Evolutionary conservation across 1,140 invertebrate genomes (phyloP).

Genomic region (Matsumurasca onukii): DNA sequence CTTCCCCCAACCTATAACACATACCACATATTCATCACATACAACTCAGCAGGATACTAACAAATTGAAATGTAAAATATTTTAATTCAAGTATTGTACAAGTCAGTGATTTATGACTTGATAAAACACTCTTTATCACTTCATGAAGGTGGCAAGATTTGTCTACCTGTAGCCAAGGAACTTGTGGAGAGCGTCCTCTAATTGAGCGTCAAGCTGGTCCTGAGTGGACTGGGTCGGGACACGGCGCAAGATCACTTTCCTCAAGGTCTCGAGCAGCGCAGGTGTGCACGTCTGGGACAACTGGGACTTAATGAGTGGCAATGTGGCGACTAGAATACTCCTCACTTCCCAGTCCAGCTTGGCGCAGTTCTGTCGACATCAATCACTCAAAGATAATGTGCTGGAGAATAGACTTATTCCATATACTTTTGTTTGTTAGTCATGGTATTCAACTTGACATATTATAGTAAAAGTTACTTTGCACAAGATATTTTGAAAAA

Average conservation of each 20-base stretch:
- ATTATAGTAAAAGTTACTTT: no score
- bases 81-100: no score
- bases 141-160: no score
- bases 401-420: background rate
- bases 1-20: constrained; percentile 25
- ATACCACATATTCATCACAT: no score
- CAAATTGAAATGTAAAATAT: no score
- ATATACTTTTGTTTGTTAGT: no score
- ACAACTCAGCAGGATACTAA: no score
- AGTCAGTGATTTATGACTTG: no score
- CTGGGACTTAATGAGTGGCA: constrained; percentile 31
- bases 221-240: constrained; percentile 22
- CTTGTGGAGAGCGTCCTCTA: constrained; percentile 37
- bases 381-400: background rate
- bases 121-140: no score
- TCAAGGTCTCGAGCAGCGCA: constrained; percentile 18
- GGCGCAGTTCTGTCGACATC: constrained; percentile 25
- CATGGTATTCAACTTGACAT: no score
- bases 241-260: constrained; percentile 28
- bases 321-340: constrained; percentile 16
- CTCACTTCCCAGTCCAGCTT: constrained; percentile 31
- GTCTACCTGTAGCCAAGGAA: constrained; percentile 37
- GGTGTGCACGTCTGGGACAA: constrained; percentile 12
- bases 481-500: no score
- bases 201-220: constrained; percentile 26